phyloP scores from a whole-genome alignment of 2,888 invertebrate species.

The Tachina grossa region DNA sequence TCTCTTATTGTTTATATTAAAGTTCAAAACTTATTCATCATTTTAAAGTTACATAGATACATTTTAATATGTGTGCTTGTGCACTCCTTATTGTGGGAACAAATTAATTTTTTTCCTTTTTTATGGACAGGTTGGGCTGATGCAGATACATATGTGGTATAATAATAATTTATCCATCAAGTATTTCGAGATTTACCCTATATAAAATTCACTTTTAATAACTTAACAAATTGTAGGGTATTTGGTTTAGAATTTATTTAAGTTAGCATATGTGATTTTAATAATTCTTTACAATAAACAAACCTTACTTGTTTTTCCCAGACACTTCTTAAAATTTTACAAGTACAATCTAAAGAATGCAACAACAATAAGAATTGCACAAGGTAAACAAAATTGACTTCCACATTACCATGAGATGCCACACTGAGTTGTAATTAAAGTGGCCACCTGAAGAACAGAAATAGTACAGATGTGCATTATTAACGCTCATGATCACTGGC shows the following conservation, averaged over 20 bases:
- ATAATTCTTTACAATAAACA: constrained; percentile 50
- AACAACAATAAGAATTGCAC: constrained; percentile 44
- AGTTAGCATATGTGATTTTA: background rate
- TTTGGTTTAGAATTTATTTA: constrained; percentile 4
- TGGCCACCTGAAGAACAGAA: no score
- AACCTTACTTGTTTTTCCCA: constrained; percentile 23
- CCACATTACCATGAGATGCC: constrained; percentile 39
- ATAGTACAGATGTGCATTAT: no score
- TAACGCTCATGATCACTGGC: no score
- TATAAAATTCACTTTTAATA: background rate
- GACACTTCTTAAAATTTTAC: constrained; percentile 5
- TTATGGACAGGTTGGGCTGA: constrained; percentile 9
- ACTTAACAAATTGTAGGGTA: background rate
- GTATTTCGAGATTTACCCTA: background rate
- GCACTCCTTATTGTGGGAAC: constrained; percentile 55
- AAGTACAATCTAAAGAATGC: constrained; percentile 27
- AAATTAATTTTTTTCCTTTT: background rate
- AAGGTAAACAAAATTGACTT: constrained; percentile 50
- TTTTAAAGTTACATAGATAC: constrained; percentile 11
- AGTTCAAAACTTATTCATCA: constrained; percentile 6
- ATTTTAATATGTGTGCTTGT: constrained; percentile 29
- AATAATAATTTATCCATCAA: background rate
- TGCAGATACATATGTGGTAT: constrained; percentile 31
- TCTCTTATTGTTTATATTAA: constrained; percentile 60
- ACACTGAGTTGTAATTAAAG: constrained; percentile 5